phyloP scores from a whole-genome alignment of 2,113 vertebrate species.

The Oreochromis tanganicae region DNA sequence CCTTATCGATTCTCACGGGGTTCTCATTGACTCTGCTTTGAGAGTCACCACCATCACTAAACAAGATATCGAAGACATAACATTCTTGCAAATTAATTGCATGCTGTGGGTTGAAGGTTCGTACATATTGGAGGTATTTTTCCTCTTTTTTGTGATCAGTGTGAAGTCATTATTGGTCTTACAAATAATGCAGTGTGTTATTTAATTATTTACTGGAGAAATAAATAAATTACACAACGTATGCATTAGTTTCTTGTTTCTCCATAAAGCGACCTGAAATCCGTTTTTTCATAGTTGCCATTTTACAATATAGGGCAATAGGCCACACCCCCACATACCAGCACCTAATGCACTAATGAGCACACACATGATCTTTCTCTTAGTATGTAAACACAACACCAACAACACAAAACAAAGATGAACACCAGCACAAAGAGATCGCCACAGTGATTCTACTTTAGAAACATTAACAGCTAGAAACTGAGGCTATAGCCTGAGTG shows the following conservation, averaged over 20 bases:
- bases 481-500: not conserved
- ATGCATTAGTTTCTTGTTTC: not conserved
- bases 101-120: not conserved
- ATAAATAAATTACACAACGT: rapidly evolving
- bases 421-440: rapidly evolving
- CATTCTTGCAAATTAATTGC: not conserved
- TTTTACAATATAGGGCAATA: rapidly evolving
- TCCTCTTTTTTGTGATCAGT: not conserved
- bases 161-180: not conserved
- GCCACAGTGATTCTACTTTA: not conserved
- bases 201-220: not conserved
- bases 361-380: not conserved
- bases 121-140: not conserved
- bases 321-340: not conserved
- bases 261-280: rapidly evolving
- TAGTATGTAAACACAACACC: not conserved
- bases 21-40: not conserved
- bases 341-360: not conserved
- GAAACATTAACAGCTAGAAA: not conserved
- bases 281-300: not conserved
- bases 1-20: rapidly evolving
- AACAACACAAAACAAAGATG: not conserved
- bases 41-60: not conserved
- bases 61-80: not conserved
- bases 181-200: not conserved